These are phyloP conservation scores for Halocynthia roretzi DNA, from an alignment of 23 tunicate species.

Conservation along the genomic window DNA sequence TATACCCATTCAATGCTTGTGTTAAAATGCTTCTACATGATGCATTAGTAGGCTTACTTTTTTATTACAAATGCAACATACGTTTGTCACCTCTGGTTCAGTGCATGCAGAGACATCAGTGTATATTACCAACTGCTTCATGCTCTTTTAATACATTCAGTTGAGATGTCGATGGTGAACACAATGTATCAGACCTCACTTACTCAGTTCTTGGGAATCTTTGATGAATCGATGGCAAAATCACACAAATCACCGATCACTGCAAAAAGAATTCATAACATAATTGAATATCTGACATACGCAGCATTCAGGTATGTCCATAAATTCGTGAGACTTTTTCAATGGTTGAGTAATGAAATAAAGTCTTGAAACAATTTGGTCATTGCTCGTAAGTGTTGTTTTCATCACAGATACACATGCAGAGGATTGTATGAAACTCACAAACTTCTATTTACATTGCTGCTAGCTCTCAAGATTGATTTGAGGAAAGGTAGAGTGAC, in stretches of 20 bases:
- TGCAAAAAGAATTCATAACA: slow-evolving; percentile 73
- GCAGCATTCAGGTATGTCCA: slow-evolving; percentile 58
- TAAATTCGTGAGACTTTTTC: too few species aligned
- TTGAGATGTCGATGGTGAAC: slow-evolving; percentile 84
- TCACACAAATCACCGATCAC: slow-evolving; percentile 87
- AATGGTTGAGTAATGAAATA: too few species aligned
- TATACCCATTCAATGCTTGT: too few species aligned
- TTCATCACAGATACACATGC: slow-evolving; percentile 66
- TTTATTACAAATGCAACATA: too few species aligned
- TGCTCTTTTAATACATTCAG: not conserved
- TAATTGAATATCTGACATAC: slow-evolving; percentile 85
- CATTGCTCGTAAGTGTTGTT: not conserved
- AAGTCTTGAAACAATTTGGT: not conserved
- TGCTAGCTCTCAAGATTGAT: slow-evolving; percentile 91
- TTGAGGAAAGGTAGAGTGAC: slow-evolving; percentile 48
- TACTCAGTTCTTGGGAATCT: slow-evolving; percentile 80
- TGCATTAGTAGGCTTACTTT: too few species aligned
- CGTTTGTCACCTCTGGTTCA: too few species aligned
- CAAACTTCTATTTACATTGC: slow-evolving; percentile 86
- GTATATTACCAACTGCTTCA: too few species aligned
- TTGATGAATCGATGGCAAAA: slow-evolving; percentile 93
- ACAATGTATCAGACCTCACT: slow-evolving; percentile 86
- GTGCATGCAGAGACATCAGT: too few species aligned
- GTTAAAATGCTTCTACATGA: too few species aligned
- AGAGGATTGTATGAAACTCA: slow-evolving; percentile 88